These are phyloP conservation scores for Noctua fimbriata DNA, from an alignment of 2,888 invertebrate species.

Conservation along the genomic window DNA sequence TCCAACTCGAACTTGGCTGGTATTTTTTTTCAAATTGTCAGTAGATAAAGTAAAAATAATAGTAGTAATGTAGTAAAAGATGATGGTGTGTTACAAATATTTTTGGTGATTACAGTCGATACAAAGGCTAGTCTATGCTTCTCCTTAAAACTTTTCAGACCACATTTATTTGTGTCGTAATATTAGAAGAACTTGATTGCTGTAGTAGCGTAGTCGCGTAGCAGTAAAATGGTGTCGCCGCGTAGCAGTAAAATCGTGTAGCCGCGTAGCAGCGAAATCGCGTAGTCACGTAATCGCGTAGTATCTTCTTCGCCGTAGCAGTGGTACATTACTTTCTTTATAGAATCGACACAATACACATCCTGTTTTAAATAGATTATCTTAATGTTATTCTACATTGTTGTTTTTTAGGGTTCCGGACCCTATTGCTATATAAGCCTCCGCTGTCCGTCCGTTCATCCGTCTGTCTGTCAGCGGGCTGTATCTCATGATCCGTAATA, in stretches of 20 bases:
- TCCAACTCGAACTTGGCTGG: no score
- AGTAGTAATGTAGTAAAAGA: not conserved
- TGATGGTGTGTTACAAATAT: not conserved
- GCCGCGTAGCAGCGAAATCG: constrained; percentile 8
- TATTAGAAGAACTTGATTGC: constrained; percentile 6
- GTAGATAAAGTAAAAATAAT: not conserved
- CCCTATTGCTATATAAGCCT: no score
- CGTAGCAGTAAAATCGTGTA: constrained; percentile 12
- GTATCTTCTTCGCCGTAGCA: constrained; percentile 22
- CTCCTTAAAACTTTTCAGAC: not conserved
- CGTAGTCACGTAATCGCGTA: constrained; percentile 18
- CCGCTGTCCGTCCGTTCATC: no score
- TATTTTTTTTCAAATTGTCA: no score
- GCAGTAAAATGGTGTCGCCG: not conserved
- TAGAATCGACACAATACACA: not conserved
- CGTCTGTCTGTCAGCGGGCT: no score
- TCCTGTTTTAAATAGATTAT: not conserved
- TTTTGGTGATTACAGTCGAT: not conserved
- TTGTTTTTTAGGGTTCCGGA: not conserved
- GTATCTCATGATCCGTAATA: no score
- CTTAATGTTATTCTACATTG: not conserved
- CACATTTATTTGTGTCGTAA: no score
- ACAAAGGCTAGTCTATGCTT: not conserved
- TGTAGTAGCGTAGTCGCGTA: not conserved
- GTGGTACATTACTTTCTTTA: not conserved